Evolutionary conservation across 2,888 invertebrate species (phyloP), one percentile per base, ranked within the genome.

Genomic region (Tipula lateralis): DNA sequence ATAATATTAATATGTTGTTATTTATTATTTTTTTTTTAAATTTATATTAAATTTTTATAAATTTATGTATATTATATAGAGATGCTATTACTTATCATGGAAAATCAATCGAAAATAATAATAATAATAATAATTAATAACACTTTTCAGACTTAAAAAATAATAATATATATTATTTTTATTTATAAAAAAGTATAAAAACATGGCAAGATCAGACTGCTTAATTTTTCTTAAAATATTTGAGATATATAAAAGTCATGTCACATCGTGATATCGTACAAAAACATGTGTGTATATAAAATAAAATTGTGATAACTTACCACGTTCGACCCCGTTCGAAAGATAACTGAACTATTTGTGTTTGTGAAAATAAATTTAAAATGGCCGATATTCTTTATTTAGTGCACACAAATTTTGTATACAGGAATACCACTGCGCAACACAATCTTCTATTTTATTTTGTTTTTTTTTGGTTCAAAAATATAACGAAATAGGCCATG

Each of bases 131-230:
- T 66, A 66, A 24, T 66, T 66, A 9, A 66, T 66, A 66, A 66
- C 66, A 66, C 66, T 66, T 66, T 24, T 66, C 24, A 24, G 66
- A 66, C 66, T 66, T 66, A 66, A 66, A 66, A 66, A 66, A 66
- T 66, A 66, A 66, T 66, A 66, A 66, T 66, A 66, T 66, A 66
- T 66, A 24, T 24, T 66, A 66, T 66, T 24, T 50, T 16, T 66
- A 24, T 66, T 66, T 66, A 66, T 66, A 66, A 66, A 66, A 66
- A 66, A 66, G 66, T 66, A 66, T 66, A 66, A 66, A 66, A 66
- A 66, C 66, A 66, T 66, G 66, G 66, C 66, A 66, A 66, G 66
- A 66, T 66, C 66, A 66, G 66, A 66, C 66, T 66, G 66, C 66
- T 66, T 19, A 66, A 66, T 66, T 66, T n/a, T 66, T 66, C 66